Evolutionary conservation across 2,888 invertebrate genomes (phyloP), one percentile per base, ranked within the genome.

Genomic region (Lomographa bimaculata): DNA sequence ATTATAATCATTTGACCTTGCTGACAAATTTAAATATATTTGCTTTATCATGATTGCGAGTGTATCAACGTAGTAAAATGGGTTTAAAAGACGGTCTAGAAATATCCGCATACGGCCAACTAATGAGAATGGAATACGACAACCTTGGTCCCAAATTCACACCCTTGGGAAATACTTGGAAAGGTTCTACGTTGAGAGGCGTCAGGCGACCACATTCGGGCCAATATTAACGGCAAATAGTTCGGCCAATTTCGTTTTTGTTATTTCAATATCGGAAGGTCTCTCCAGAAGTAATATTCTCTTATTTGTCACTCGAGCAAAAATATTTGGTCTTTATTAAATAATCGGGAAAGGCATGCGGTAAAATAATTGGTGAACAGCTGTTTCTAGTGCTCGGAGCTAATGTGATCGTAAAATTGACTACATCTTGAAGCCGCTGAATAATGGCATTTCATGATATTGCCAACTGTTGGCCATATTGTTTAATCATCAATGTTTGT

Each of bases 61-160:
- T n/a, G n/a, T n/a, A n/a, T n/a, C n/a, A n/a, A n/a, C n/a, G n/a
- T n/a, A n/a, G n/a, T n/a, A n/a, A n/a, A n/a, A n/a, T n/a, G n/a
- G n/a, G n/a, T n/a, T n/a, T n/a, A n/a, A n/a, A n/a, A n/a, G n/a
- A n/a, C n/a, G n/a, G n/a, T n/a, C n/a, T n/a, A n/a, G n/a, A 50
- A 47, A 58, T 56, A 63, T 58, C 58, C 61, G 52, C 58, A 60
- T 53, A 54, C 40, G 50, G 55, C 54, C 53, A 59, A 52, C 58
- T 66, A 68, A 71, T 67, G 63, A 62, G 58, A 67, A 60, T 57
- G 54, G 57, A 61, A 66, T 64, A 50, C 57, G 59, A 63, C 64
- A 59, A 54, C 57, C 57, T 62, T 50, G 46, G 38, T 33, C 52
- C 48, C 56, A 46, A 59, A 63, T 64, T 54, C 51, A 38, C 35